Percentiles rank a stretch among this genome's conserved stretches.
phyloP scores from a whole-genome alignment of 2,797 vertebrate genomes.

The Crenichthys baileyi region DNA sequence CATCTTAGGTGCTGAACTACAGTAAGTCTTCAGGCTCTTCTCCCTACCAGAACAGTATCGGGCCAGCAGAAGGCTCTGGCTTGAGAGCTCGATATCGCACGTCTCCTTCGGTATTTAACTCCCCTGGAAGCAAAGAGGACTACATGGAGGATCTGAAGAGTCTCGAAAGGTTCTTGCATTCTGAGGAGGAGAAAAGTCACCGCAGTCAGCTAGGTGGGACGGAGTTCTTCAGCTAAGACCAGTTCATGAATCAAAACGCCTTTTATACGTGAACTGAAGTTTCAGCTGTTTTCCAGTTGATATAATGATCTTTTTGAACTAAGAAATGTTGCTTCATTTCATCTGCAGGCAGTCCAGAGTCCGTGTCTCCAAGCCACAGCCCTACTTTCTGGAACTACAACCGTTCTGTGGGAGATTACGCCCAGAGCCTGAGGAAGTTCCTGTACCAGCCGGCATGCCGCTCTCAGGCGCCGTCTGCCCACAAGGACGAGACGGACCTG shows the following conservation, averaged over 20 bases:
- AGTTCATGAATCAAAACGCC: not conserved
- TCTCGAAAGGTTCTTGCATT: slow-evolving; percentile 88
- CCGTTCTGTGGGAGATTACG: slow-evolving; percentile 89
- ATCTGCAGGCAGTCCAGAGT: slow-evolving; percentile 89
- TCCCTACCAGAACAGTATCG: slow-evolving; percentile 83
- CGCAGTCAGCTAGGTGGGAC: slow-evolving; percentile 88
- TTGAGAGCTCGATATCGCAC: slow-evolving; percentile 90
- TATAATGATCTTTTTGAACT: not conserved
- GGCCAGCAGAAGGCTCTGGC: slow-evolving; percentile 82
- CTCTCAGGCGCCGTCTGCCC: slow-evolving; percentile 91
- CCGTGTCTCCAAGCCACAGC: slow-evolving; percentile 88
- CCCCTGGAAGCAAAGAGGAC: slow-evolving; percentile 89
- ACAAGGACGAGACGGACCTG: slow-evolving; percentile 94
- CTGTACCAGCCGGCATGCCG: slow-evolving; percentile 94
- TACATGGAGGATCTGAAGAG: slow-evolving; percentile 91
- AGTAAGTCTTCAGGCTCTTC: slow-evolving; percentile 82
- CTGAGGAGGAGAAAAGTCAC: slow-evolving; percentile 92
- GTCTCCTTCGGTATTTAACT: slow-evolving; percentile 88
- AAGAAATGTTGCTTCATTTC: not conserved
- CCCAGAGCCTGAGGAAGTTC: slow-evolving; percentile 93
- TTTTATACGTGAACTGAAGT: not conserved
- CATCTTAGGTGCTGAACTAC: slow-evolving; percentile 83
- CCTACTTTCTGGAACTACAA: slow-evolving; percentile 97
- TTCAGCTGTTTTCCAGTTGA: not conserved
- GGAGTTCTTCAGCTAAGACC: not conserved